phyloP scores from a whole-genome alignment of 2,113 vertebrate genomes.

The Pteronura brasiliensis region DNA sequence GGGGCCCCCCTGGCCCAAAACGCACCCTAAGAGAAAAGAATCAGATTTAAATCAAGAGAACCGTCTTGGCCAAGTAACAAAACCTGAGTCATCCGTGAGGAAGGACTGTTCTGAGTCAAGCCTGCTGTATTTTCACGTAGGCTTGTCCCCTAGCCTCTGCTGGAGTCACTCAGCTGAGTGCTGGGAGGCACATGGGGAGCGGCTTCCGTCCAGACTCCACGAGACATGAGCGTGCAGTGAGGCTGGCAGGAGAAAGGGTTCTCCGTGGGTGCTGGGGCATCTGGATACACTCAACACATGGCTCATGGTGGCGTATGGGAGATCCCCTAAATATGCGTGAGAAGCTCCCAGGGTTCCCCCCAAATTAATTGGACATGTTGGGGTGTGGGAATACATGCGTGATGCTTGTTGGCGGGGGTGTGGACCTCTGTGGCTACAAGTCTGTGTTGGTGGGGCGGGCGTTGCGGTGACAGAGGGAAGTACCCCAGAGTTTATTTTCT shows the following conservation, averaged over 20 bases:
- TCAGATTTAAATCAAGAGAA: neutral
- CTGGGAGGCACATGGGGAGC: neutral
- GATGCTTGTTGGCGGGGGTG: neutral
- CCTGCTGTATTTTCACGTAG: neutral
- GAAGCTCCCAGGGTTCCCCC: neutral
- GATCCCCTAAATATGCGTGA: neutral
- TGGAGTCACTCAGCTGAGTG: neutral
- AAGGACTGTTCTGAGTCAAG: neutral
- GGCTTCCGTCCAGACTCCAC: neutral
- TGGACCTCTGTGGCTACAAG: accelerated
- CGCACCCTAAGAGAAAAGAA: neutral
- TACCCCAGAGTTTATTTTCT: neutral
- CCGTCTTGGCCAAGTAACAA: neutral
- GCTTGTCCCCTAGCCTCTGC: neutral
- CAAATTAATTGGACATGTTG: neutral
- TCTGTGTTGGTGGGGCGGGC: neutral
- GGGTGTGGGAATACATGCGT: neutral
- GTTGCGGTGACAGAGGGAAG: neutral
- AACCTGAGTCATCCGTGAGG: neutral
- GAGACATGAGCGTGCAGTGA: neutral
- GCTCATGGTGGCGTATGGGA: accelerated
- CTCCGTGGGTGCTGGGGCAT: accelerated
- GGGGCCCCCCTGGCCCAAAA: neutral
- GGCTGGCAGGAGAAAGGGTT: accelerated
- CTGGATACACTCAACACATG: neutral